Evolutionary conservation across 2,888 invertebrate species (phyloP), one percentile per base, ranked within the genome.

Genomic region (Chaitophorus viminalis): DNA sequence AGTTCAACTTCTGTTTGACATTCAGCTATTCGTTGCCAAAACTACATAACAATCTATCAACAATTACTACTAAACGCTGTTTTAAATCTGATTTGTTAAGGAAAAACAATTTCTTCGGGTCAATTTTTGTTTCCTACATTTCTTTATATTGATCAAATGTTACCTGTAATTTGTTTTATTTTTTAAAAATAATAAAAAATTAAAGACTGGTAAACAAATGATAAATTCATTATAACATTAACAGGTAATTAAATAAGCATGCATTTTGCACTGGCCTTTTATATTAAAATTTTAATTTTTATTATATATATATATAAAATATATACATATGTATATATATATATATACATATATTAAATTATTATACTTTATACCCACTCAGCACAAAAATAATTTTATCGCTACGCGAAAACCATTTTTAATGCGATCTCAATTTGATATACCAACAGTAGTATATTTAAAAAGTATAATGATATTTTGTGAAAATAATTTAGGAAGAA

Each of bases 231-330:
- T 77, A 82, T 60, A 79, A 86, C 79, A 86, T 79, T 79, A 79
- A 86, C 86, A 86, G 86, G 86, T 79, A 79, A 86, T 86, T 86
- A n/a, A n/a, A n/a, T n/a, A 79, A 86, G 79, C 86, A 86, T 86
- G 86, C 86, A 86, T 86, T 86, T 86, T 86, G 86, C 86, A 86
- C 86, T 86, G 78, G 86, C 86, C 78, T 86, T 86, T 86, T 86
- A 86, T 86, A 86, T 79, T 79, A 79, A 46, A 76, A 65, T 65
- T 84, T 84, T 84, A 74, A 79, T 86, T 79, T 79, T 39, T 39
- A 39, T 39, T 39, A 8, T 39, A 39, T 39, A 8, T 39, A 72
- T 39, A 72, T 60, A 33, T 17, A 82, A 70, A 25, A 33, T 75
- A 46, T 9, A 76, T 46, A 39, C 29, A 52, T 29, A 52, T 77